Evolutionary conservation across 2,113 vertebrate species (phyloP), one percentile per base, ranked within the genome.

Genomic region (Calidris pygmaea): DNA sequence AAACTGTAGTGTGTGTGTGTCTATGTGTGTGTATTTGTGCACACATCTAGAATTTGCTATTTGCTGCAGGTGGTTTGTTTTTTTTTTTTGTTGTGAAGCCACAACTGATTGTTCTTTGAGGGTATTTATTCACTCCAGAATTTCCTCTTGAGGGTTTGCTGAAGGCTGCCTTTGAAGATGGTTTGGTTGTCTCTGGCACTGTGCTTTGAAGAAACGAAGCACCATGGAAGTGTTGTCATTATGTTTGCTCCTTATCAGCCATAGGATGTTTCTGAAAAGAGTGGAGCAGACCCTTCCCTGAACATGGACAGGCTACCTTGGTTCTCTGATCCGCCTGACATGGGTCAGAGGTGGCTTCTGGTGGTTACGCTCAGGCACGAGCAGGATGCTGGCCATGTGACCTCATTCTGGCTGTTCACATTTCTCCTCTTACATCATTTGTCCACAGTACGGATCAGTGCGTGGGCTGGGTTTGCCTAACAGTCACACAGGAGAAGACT

Each of bases 321-420:
- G 56, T 48, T 88, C 32, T 41, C 50, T 3, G 10, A 16, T 50
- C 15, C 19, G 10, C 32, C 66, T 30, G 66, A 2, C 3, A 1
- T 11, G 35, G 72, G 27, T 63, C 72, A 43, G 73, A 68, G 30
- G 32, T 18, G 66, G 32, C 11, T 53, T 66, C 62, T 77, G 37
- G 7, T 17, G 68, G 52, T 37, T 53, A 22, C 1, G 1, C 27
- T 37, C 0, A 0, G 55, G n/a, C 59, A 37, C 0, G 10, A 4
- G 35, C 0, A 1, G 32, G 72, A 53, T 66, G 8, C 23, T 75
- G 72, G 29, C 67, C 9, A 1, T 2, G 34, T 21, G 55, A 12
- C 35, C 87, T 82, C 34, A 18, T 45, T 39, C 29, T 56, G 68
- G 59, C 32, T 74, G 18, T 41, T 90, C 32, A 8, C 0, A 0